These are phyloP conservation scores for Julus scanicus DNA, from an alignment of 2,888 invertebrate species.

Conservation along the genomic window DNA sequence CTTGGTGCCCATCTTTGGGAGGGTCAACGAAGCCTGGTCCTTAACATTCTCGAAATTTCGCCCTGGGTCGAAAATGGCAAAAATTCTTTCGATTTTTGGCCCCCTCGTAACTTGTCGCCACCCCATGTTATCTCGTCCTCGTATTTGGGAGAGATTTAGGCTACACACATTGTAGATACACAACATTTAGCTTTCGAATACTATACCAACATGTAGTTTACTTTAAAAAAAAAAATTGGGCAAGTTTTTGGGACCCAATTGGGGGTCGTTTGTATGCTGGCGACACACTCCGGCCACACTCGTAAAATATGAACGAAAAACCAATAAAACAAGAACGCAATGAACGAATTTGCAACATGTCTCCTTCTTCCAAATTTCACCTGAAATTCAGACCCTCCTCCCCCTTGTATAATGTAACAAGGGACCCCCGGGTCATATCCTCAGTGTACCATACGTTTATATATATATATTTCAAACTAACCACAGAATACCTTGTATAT, in stretches of 20 bases:
- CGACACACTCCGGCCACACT: not conserved
- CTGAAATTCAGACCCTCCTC: not conserved
- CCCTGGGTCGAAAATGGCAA: not conserved
- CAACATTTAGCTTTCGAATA: too few species aligned
- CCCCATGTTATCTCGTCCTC: too few species aligned
- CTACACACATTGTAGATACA: too few species aligned
- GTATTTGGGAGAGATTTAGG: too few species aligned
- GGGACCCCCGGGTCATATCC: not conserved
- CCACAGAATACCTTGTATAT: not conserved
- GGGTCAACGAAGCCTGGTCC: too few species aligned
- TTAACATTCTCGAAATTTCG: too few species aligned
- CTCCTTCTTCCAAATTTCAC: not conserved
- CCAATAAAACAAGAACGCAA: not conserved
- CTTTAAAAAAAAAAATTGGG: not conserved
- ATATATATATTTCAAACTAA: not conserved
- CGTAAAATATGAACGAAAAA: conserved; percentile 1
- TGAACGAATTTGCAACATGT: not conserved
- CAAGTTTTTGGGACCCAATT: not conserved
- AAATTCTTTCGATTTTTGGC: not conserved
- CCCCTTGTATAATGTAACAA: not conserved
- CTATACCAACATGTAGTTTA: too few species aligned
- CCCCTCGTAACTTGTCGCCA: not conserved
- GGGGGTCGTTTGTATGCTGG: not conserved
- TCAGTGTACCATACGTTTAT: not conserved
- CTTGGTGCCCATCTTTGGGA: too few species aligned